Evolutionary conservation across 2,113 vertebrate species (phyloP).

Genomic region (Microtus ochrogaster): DNA sequence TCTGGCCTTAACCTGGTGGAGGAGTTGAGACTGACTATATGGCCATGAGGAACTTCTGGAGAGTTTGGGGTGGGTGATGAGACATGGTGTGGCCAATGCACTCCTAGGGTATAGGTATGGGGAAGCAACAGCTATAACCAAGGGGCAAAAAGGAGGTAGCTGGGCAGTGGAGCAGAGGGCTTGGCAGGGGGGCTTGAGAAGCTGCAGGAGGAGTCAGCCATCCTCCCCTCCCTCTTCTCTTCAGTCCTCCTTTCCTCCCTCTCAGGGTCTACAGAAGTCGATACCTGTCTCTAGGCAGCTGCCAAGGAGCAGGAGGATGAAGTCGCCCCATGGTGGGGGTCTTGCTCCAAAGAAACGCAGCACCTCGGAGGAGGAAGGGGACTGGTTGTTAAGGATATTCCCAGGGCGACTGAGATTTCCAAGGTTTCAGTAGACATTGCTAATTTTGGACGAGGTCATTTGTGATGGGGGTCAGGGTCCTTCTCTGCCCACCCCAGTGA

Average conservation of each 20-base stretch:
- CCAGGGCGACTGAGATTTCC: not conserved
- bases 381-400: not conserved
- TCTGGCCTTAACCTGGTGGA: not conserved
- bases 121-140: not conserved
- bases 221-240: rapidly evolving
- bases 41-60: not conserved
- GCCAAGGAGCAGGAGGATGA: not conserved
- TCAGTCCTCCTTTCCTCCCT: rapidly evolving
- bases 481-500: not conserved
- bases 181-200: not conserved
- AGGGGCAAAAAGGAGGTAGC: rapidly evolving
- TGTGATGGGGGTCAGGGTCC: not conserved
- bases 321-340: not conserved
- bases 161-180: not conserved
- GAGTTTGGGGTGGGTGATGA: not conserved
- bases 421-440: too few species aligned
- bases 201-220: too few species aligned
- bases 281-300: not conserved
- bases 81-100: too few species aligned
- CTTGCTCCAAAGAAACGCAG: not conserved
- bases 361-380: not conserved
- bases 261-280: not conserved
- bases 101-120: not conserved
- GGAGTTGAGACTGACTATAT: not conserved
- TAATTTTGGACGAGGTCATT: rapidly evolving